Conservation (phyloP, 2,113 vertebrate genomes). For the Speoplatyrhinus poulsoni region DNA sequence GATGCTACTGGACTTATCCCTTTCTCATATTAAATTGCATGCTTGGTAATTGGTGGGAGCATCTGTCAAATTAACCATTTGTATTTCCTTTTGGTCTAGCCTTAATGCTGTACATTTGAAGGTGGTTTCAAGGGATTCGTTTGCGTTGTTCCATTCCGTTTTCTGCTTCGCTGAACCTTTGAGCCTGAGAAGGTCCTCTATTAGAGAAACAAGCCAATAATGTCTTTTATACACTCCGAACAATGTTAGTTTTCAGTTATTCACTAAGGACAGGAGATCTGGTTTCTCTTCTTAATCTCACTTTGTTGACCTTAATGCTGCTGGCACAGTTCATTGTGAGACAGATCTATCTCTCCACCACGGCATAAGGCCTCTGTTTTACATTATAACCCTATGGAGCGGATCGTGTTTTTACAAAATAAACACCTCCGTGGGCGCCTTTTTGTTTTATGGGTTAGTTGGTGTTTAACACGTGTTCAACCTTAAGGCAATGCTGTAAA, state of each 20-base stretch:
- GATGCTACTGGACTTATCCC: neutral
- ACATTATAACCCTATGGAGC: too few species aligned
- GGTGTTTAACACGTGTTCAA: too few species aligned
- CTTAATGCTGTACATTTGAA: conserved; percentile 16
- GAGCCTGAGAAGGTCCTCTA: conserved; percentile 18
- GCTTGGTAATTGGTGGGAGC: neutral
- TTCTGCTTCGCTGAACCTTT: conserved; percentile 15
- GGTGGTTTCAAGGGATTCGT: conserved; percentile 6
- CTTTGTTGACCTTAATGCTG: conserved; percentile 8
- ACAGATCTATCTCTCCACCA: neutral
- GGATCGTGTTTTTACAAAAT: too few species aligned
- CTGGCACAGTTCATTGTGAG: neutral
- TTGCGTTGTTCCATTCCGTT: conserved; percentile 14
- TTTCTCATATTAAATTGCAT: conserved; percentile 4
- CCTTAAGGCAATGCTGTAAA: too few species aligned
- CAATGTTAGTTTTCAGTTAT: conserved; percentile 48
- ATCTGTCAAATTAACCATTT: neutral
- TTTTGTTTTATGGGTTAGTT: too few species aligned
- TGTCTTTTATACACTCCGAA: conserved; percentile 25
- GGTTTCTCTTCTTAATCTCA: conserved; percentile 25
- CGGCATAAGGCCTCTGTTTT: too few species aligned
- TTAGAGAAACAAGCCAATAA: neutral
- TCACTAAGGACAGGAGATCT: conserved; percentile 46
- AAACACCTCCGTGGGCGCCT: too few species aligned
- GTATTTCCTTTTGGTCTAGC: neutral